Base-by-base conservation (phyloP, 2,888 invertebrate genomes). In the Aleiodes leptofemur region DNA sequence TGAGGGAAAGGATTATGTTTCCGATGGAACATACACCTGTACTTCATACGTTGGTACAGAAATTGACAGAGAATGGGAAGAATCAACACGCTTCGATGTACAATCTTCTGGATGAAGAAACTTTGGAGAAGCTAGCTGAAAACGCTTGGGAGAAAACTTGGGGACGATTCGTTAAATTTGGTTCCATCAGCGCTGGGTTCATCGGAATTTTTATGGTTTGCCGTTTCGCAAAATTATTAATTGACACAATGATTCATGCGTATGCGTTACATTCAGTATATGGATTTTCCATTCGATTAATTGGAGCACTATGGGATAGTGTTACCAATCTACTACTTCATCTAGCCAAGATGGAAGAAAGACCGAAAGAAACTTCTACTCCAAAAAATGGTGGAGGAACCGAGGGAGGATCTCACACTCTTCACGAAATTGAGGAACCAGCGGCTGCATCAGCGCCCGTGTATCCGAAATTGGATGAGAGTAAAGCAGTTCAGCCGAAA, bases 1-100 rank as follows among this genome's bases (percentile, higher is more conserved):
- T 78, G 0, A 23, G 71, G 3, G 69, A 72, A 55, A 48, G 72
- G 2, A 77, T 79, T 4, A 77, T 79, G 79, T 77, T 79, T 11
- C 77, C 79, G 0, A 51, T 72, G 13, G 76, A 78, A 73, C 69
- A 70, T 64, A 14, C 72, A 14, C 70, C 75, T 5, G 43, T 77
- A n/a, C 16, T 78, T 8, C 73, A 71, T 13, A 56, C 14, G 0
- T 14, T 76, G 3, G 73, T 71, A 7, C 59, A 73, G 9, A 55
- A 50, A 23, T 13, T 23, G 0, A 29, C 57, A 0, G 71, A 73
- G 6, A 61, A 55, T 48, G 61, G 64, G 31, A 71, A 76, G 72
- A 74, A 72, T 77, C 13, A 72, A 9, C 1, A 11, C 5, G 77
- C 8, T 50, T 72, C 7, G 64, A 74, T 74, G 64, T 66, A 69